Evolutionary conservation across 2,888 invertebrate species (phyloP), one percentile per base, ranked within the genome.

Genomic region (Apotomis turbidana): DNA sequence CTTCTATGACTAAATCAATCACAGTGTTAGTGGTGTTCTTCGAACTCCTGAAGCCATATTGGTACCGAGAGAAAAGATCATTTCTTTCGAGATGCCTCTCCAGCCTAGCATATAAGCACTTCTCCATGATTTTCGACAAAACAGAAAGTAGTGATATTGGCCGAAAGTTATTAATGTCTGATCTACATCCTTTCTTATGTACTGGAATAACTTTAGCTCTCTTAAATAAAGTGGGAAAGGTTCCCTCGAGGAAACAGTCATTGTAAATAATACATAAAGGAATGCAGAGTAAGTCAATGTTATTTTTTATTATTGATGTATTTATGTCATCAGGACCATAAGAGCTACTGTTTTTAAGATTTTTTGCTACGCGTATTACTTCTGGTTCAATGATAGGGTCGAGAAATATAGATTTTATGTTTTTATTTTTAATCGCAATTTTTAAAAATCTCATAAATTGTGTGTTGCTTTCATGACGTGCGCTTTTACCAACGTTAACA

Each of bases 341-440:
- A 5, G 55, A 5, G 12, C 27, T 55, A 8, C 55, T 55, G 6
- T 55, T 55, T 27, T 15, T 55, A 3, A 57, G 57, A 38, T 38
- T 57, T 57, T 38, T 57, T 4, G 36, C 27, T 57, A 57, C 12
- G 10, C 10, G 4, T 36, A 57, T 57, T 57, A 57, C 5, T 57
- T 57, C 57, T 12, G 57, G 57, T 38, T 57, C 51, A n/a, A 49
- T 58, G 49, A 67, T 8, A 52, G 54, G 54, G n/a, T 54, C 15
- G 3, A 54, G 13, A 54, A 15, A 15, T 2, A 54, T 15, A 54
- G 54, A n/a, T 6, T 54, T 8, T 13, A 54, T 54, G 15, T n/a
- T 54, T 54, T 54, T 15, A 15, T 27, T 15, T 8, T 54, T 54
- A 15, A 8, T 15, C 3, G 8, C 4, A 6, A 8, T 15, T 54